A percentile compares a stretch with the other conserved stretches of the same genome.
Evolutionary conservation across 35 echinoderm and acorn worm species (phyloP).

Genomic region (Chiridota heheva): DNA sequence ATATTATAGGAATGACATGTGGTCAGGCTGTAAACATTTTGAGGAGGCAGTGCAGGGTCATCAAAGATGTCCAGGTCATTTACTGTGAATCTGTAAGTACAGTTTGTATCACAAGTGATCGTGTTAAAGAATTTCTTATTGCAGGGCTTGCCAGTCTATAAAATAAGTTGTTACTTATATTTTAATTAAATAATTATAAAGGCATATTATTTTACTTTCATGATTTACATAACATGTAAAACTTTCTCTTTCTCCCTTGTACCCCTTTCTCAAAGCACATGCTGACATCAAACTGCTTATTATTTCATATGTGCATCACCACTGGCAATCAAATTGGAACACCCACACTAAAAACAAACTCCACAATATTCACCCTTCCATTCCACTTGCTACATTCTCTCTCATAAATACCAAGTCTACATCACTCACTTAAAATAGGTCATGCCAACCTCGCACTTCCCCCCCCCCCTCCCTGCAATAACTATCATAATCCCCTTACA

Average conservation of each 20-base stretch:
- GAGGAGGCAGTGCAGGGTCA: slow-evolving; percentile 79
- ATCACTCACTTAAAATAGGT: no score
- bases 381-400: no score
- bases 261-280: background rate
- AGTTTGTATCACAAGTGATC: background rate
- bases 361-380: no score
- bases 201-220: background rate
- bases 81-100: slow-evolving; percentile 91
- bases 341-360: no score
- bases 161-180: background rate
- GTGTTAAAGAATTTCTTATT: background rate
- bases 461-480: no score
- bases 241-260: background rate
- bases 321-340: no score
- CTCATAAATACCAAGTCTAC: no score
- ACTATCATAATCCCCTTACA: no score
- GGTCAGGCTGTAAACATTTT: slow-evolving; percentile 95
- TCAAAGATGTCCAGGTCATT: slow-evolving; percentile 97
- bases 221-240: background rate
- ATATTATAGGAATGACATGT: slow-evolving; percentile 94
- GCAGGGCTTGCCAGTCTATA: background rate
- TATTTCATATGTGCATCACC: no score
- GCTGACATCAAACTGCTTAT: no score
- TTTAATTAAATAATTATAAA: background rate
- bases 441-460: no score